Base-by-base conservation (phyloP, 2,113 vertebrate species). In the Nyctibius bracteatus region DNA sequence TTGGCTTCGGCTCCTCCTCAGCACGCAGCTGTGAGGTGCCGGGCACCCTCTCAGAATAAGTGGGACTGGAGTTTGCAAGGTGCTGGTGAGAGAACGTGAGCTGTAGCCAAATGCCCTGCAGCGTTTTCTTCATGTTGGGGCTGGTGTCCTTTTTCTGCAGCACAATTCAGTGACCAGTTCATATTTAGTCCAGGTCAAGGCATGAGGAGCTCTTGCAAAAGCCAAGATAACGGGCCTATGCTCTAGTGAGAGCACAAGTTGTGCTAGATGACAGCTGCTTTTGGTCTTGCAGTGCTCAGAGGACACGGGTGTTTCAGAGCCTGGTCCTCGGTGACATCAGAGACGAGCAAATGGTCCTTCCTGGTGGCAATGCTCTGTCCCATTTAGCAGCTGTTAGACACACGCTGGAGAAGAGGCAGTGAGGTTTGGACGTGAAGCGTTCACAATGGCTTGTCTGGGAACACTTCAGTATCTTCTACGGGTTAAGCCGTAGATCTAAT, bases 1-100 rank as follows among this genome's bases (percentile, higher is more conserved):
- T 79, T 0, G 0, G 37, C 20, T 18, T 14, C 0, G 0, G 44
- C 41, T 39, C 18, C 85, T 81, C 37, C 47, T 65, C 12, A 6
- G 15, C 0, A 0, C 12, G 21, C 24, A 24, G 37, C 52, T 74
- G 47, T 2, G 2, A 68, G 79, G 37, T 84, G 54, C 79, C 65
- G 79, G 67, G 31, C 37, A 59, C 28, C 39, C 24, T 41, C 74
- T 94, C 27, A 4, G 31, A 46, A 43, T 66, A 12, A 27, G 23
- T 12, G 44, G 54, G 23, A 65, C 7, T 30, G 19, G 58, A 54
- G 44, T 44, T 52, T 81, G 75, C 37, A 24, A 39, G 51, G n/a
- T n/a, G 37, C 44, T 88, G 49, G 31, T 22, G 28, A 31, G 61
- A 49, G 41, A 84, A 21, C 1, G 0, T 55, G 4, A 1, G 5